phyloP scores from a whole-genome alignment of 2,113 vertebrate genomes.

The Alethe castanea region DNA sequence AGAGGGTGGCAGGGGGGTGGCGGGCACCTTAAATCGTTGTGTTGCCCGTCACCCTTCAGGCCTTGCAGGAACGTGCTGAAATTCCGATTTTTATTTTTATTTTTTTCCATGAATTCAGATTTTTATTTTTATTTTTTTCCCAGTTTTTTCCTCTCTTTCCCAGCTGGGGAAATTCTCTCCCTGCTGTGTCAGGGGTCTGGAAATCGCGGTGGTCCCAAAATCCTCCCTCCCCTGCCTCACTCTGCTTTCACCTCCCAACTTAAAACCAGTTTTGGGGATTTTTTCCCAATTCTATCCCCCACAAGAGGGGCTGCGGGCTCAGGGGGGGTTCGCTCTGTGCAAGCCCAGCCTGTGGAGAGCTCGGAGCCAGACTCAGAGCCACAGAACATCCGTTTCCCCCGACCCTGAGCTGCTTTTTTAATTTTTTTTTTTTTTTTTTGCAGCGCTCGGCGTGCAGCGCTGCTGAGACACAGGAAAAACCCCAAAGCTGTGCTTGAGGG shows the following conservation, averaged over 20 bases:
- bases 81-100: neutral
- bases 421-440: neutral
- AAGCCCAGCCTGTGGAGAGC: neutral
- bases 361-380: neutral
- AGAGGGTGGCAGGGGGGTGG: accelerated
- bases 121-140: neutral
- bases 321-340: neutral
- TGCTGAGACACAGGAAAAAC: neutral
- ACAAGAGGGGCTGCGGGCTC: accelerated
- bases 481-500: accelerated
- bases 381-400: constrained; percentile 37
- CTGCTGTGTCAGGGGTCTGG: accelerated
- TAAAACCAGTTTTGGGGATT: accelerated
- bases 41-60: accelerated
- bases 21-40: neutral
- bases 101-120: accelerated
- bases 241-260: accelerated
- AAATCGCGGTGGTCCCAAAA: too few relatives aligned
- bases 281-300: accelerated
- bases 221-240: accelerated
- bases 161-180: neutral
- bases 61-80: accelerated
- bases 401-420: neutral
- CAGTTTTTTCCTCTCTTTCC: neutral
- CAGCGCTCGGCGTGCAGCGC: neutral